Evolutionary conservation across 2,888 invertebrate genomes (phyloP).

Genomic region (Philopedon plagiatum): DNA sequence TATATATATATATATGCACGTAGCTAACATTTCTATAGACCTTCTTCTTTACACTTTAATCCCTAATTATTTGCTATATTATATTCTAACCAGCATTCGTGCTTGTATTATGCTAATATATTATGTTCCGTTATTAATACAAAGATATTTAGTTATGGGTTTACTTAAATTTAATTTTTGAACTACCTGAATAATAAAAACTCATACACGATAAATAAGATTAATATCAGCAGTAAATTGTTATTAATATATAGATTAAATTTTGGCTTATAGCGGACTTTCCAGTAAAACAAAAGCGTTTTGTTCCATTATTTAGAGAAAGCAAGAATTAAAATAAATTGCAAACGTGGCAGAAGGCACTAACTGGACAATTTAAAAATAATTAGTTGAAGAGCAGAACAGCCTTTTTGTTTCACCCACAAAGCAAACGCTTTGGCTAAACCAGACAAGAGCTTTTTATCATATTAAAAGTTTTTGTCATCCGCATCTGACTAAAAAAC

Average conservation of each 20-base stretch:
- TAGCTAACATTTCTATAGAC: too few species aligned
- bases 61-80: too few species aligned
- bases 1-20: too few species aligned
- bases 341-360: slow-evolving; percentile 46
- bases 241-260: slow-evolving; percentile 44
- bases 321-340: slow-evolving; percentile 50
- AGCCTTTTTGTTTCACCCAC: slow-evolving; percentile 38
- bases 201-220: background rate
- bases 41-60: too few species aligned
- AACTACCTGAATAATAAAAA: too few species aligned
- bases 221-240: slow-evolving; percentile 21
- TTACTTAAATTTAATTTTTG: too few species aligned
- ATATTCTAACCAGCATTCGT: too few species aligned
- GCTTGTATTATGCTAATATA: too few species aligned
- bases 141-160: too few species aligned
- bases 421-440: slow-evolving; percentile 39
- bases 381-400: slow-evolving; percentile 48
- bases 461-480: slow-evolving; percentile 48
- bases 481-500: slow-evolving; percentile 37
- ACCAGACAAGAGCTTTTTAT: slow-evolving; percentile 49
- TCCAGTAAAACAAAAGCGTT: slow-evolving; percentile 36
- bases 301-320: slow-evolving; percentile 42
- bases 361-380: slow-evolving; percentile 51
- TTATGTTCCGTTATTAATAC: too few species aligned
- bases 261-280: slow-evolving; percentile 22